Base-by-base conservation (phyloP, 2,113 vertebrate genomes). In the Pelusios castaneus region DNA sequence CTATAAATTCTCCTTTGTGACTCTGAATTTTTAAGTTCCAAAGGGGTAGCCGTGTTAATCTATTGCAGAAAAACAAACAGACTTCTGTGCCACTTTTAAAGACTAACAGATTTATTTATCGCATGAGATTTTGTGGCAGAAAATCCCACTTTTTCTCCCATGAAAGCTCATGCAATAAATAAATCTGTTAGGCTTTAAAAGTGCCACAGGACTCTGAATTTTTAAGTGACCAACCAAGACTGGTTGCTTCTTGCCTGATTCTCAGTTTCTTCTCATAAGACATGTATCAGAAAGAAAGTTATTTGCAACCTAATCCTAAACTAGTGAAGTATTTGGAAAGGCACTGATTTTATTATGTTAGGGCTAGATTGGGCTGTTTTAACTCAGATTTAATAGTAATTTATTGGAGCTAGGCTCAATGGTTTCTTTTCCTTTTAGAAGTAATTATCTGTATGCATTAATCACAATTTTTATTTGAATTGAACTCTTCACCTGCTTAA, bases 211-310 rank as follows among this genome's bases (percentile, higher is more conserved):
- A 27, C n/a, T 21, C 43, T 5, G 54, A 34, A 80, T n/a, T 54
- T 88, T 43, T 55, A 73, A 52, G 13, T 55, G 45, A 73, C 17
- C 83, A 0, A 3, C 1, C 25, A 21, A 4, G 56, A 0, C 51
- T 2, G 5, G 1, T 89, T 47, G 29, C 82, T 55, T 77, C 85
- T 38, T 22, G n/a, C 4, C 19, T 21, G 19, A 2, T 89, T 52
- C 5, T 29, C 89, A 31, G 31, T 0, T 78, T 2, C 55, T 12
- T 0, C 47, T 89, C 83, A 41, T 55, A 17, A n/a, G 31, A 5
- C 31, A 1, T 76, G 10, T 60, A 60, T 58, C 45, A 6, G 19
- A 63, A 63, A 17, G 41, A 51, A 81, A 52, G 24, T 78, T 79
- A 51, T 49, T 41, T 73, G 51, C 38, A 55, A 43, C 27, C 52